Percentiles rank a stretch among this genome's conserved stretches.
Conservation (phyloP, 2,888 invertebrate species). For the Macrostomum cliftonense region DNA sequence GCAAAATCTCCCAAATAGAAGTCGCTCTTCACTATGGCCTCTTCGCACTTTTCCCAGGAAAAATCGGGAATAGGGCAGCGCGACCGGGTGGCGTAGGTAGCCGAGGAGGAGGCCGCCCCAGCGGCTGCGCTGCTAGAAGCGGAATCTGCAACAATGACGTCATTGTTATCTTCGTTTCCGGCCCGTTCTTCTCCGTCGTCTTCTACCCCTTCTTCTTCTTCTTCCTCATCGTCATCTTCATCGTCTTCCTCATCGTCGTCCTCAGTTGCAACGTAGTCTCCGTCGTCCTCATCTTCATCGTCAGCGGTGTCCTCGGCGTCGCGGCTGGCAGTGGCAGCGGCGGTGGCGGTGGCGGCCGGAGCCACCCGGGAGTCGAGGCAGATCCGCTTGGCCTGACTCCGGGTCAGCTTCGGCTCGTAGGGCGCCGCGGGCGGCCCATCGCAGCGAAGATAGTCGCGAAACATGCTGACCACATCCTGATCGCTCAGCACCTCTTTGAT, state of each 20-base stretch:
- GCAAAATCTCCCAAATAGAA: too few species aligned
- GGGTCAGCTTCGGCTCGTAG: slow-evolving; percentile 2
- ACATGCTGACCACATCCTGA: slow-evolving; percentile 2
- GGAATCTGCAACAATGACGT: slow-evolving; percentile 1
- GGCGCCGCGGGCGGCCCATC: neutral
- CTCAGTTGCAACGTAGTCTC: too few species aligned
- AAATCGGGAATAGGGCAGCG: too few species aligned
- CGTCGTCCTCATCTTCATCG: too few species aligned
- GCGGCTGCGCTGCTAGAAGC: too few species aligned
- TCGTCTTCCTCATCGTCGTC: neutral
- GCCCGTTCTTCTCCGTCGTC: slow-evolving; percentile 1
- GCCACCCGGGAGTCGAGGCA: neutral
- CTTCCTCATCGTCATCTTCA: neutral
- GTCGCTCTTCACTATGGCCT: too few species aligned
- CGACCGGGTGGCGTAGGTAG: too few species aligned
- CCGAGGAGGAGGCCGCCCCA: too few species aligned
- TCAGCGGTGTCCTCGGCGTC: neutral
- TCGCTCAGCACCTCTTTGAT: slow-evolving; percentile 4
- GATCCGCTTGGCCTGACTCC: neutral
- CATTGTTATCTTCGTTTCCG: neutral
- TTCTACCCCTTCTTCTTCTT: neutral
- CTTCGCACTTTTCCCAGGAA: too few species aligned
- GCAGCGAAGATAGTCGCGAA: slow-evolving; percentile 1
- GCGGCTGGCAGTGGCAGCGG: too few species aligned
- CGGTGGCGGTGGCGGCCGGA: too few species aligned